Base-by-base conservation (phyloP, 2,797 vertebrate species). In the Falco cherrug region DNA sequence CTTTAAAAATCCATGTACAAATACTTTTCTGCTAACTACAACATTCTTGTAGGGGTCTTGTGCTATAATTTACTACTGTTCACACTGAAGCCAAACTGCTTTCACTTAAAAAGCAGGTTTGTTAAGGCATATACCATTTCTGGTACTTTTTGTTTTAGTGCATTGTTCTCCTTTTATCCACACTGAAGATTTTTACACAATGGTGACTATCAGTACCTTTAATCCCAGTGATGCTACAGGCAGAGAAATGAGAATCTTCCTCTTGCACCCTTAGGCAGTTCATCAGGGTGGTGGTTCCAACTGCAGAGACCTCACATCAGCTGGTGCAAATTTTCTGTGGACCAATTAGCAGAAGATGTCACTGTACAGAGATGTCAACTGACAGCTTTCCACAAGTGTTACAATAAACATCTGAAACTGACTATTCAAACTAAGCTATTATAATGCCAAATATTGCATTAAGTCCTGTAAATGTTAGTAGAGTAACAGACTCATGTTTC, bases 271-370 rank as follows among this genome's bases (percentile, higher is more conserved):
- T 5, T 59, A 73, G 53, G 26, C 17, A 54, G 29, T 14, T 71
- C 57, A 45, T 31, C 25, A 57, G 56, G 43, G 28, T 80, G 65
- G 39, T 4, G 14, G 29, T 48, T 87, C 76, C 9, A 6, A 81
- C 0, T 3, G 60, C n/a, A 69, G 60, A 56, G 26, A 54, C 16
- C 57, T 75, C 0, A 0, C 13, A 25, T 5, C 51, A 81, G 31
- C 57, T 81, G 63, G 60, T 76, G 20, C 18, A 60, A 21, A 2
- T 69, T 26, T 91, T 26, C 84, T 85, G 81, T 50, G 22, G 75
- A 71, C 22, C 45, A 68, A 39, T 81, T 43, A 77, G 47, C n/a
- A 78, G 39, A 68, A 25, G 26, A 50, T 16, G 43, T 85, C 45
- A 57, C 13, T 57, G 64, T 13, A 53, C 16, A 77, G 50, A 57